phyloP scores from a whole-genome alignment of 2,888 invertebrate species.

The Microctonus brassicae region DNA sequence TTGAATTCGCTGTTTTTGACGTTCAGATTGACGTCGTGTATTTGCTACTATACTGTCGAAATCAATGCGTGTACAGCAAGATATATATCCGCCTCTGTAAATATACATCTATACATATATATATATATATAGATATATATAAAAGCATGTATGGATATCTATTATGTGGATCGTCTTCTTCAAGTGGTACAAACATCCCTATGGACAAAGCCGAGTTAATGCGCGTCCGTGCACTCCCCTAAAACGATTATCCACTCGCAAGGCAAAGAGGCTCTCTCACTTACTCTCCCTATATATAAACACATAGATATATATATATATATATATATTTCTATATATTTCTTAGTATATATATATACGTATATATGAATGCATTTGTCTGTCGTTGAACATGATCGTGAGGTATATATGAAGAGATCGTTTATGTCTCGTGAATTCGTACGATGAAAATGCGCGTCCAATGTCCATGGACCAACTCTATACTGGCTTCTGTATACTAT shows the following conservation, averaged over 20 bases:
- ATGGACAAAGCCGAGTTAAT: constrained; percentile 33
- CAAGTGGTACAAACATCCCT: constrained; percentile 58
- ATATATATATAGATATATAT: background rate
- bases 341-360: no score
- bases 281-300: no score
- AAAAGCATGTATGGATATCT: no score
- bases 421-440: constrained; percentile 26
- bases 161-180: constrained; percentile 14
- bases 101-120: background rate
- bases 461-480: no score
- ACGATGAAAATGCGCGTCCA: constrained; percentile 52
- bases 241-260: constrained; percentile 67
- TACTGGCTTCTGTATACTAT: no score
- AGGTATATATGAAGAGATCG: no score
- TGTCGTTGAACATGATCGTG: no score
- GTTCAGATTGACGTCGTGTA: constrained; percentile 15
- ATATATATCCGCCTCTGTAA: background rate
- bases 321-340: background rate
- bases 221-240: constrained; percentile 56
- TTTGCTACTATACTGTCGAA: background rate
- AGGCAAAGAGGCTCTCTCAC: constrained; percentile 18
- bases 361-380: no score
- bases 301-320: background rate
- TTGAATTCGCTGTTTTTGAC: constrained; percentile 26
- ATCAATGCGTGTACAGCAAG: background rate